Conservation (phyloP, 2,888 invertebrate species). For the Epistrophella euchroma region DNA sequence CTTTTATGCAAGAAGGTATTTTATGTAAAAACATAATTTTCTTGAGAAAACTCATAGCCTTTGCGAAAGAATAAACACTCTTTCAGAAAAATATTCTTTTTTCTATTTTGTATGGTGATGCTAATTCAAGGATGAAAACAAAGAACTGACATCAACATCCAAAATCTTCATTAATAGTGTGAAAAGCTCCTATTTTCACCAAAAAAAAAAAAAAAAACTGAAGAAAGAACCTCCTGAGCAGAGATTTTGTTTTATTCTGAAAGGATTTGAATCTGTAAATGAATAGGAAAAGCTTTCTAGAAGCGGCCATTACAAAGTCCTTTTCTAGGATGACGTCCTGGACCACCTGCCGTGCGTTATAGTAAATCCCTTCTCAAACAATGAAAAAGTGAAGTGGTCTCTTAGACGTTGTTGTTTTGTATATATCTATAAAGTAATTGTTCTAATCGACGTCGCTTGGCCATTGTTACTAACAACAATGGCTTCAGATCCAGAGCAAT, state of each 20-base stretch:
- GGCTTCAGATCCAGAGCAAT: neutral
- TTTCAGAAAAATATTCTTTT: neutral
- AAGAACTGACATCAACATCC: constrained; percentile 23
- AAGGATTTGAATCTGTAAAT: constrained; percentile 9
- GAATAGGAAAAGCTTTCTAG: constrained; percentile 25
- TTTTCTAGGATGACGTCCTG: neutral
- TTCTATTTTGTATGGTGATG: neutral
- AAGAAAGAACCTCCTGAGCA: neutral
- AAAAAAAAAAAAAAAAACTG: neutral
- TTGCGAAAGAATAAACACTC: neutral
- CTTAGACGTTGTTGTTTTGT: constrained; percentile 37
- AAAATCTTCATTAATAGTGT: constrained; percentile 7
- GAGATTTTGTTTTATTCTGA: neutral
- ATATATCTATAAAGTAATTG: constrained; percentile 44
- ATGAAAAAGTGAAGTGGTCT: constrained; percentile 45
- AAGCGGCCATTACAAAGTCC: constrained; percentile 17
- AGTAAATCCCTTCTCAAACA: constrained; percentile 31
- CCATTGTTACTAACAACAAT: constrained; percentile 56
- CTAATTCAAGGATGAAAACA: neutral
- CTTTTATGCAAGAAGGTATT: neutral
- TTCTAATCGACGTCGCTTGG: constrained; percentile 53
- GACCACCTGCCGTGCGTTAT: constrained; percentile 54
- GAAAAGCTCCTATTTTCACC: neutral
- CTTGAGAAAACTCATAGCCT: neutral
- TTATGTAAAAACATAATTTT: neutral